A percentile compares a stretch with the other conserved stretches of the same genome.
Evolutionary conservation across 92 coral and sea anemone genomes (phyloP).

Genomic region (Montipora capitata): DNA sequence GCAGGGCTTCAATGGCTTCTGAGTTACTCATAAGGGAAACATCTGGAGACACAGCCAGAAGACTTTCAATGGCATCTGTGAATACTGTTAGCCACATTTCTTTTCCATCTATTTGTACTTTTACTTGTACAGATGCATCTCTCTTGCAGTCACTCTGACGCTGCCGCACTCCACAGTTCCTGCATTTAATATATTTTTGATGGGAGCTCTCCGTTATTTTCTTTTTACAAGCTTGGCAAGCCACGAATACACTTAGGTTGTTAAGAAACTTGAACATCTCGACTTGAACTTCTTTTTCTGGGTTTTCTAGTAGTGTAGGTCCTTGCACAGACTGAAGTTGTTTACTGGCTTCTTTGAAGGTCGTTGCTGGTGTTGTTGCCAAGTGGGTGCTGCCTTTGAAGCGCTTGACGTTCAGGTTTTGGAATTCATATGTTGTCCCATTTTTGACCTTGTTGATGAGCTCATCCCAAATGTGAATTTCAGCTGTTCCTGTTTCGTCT

Average conservation of each 20-base stretch:
- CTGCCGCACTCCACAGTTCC: constrained; percentile 73
- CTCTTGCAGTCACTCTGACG: constrained; percentile 63
- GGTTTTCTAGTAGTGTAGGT: constrained; percentile 54
- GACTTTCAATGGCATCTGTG: constrained; percentile 50
- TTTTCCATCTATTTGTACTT: constrained; percentile 65
- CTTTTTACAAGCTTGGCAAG: constrained; percentile 71
- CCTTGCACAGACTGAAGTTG: constrained; percentile 51
- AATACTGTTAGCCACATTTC: constrained; percentile 77
- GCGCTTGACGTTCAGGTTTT: constrained; percentile 60
- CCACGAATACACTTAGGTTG: constrained; percentile 68
- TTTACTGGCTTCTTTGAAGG: constrained; percentile 46
- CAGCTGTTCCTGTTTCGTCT: constrained; percentile 74
- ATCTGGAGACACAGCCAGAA: constrained; percentile 50
- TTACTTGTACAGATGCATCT: constrained; percentile 64
- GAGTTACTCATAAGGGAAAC: constrained; percentile 61
- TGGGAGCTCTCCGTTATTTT: constrained; percentile 65
- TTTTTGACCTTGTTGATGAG: constrained; percentile 55
- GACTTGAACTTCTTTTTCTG: constrained; percentile 49
- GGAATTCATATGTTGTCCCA: constrained; percentile 60
- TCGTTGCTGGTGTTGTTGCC: constrained; percentile 61
- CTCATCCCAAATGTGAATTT: constrained; percentile 80
- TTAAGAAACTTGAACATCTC: constrained; percentile 50
- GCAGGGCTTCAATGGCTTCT: constrained; percentile 66
- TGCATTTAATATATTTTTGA: constrained; percentile 72
- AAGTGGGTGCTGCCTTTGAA: constrained; percentile 72